Percentiles rank a stretch among this genome's conserved stretches.
Evolutionary conservation across 2,797 vertebrate genomes (phyloP).

Genomic region (Carcharodon carcharias): DNA sequence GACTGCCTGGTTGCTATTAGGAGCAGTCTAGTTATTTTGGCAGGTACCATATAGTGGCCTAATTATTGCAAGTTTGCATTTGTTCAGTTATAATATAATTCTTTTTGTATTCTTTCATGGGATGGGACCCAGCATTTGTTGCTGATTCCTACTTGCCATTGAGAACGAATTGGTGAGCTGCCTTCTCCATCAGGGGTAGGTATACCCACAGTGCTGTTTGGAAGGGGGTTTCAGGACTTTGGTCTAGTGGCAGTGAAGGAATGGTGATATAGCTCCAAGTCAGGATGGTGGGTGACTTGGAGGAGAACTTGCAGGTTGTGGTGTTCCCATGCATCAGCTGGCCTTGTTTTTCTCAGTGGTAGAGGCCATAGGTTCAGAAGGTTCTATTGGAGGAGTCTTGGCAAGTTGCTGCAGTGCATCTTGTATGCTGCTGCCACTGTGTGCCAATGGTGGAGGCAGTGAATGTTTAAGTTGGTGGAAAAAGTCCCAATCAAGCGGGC

Average conservation of each 20-base stretch:
- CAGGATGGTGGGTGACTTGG: neutral
- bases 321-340: too few relatives aligned
- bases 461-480: too few relatives aligned
- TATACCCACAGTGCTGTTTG: neutral
- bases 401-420: too few relatives aligned
- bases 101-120: neutral
- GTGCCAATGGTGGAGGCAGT: too few relatives aligned
- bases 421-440: too few relatives aligned
- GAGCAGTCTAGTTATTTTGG: neutral
- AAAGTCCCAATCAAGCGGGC: too few relatives aligned
- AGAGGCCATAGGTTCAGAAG: too few relatives aligned
- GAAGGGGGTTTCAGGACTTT: neutral
- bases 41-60: neutral
- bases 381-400: too few relatives aligned
- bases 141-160: neutral
- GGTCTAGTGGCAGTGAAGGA: neutral
- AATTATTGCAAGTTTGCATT: conserved; percentile 2
- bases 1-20: neutral
- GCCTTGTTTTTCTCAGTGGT: too few relatives aligned
- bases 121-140: neutral
- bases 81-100: neutral
- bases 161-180: neutral
- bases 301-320: too few relatives aligned
- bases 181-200: neutral
- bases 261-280: neutral